Percentiles rank a stretch among this genome's conserved stretches.
Evolutionary conservation across 2,888 invertebrate genomes (phyloP).

Genomic region (Campopleginae sp.): DNA sequence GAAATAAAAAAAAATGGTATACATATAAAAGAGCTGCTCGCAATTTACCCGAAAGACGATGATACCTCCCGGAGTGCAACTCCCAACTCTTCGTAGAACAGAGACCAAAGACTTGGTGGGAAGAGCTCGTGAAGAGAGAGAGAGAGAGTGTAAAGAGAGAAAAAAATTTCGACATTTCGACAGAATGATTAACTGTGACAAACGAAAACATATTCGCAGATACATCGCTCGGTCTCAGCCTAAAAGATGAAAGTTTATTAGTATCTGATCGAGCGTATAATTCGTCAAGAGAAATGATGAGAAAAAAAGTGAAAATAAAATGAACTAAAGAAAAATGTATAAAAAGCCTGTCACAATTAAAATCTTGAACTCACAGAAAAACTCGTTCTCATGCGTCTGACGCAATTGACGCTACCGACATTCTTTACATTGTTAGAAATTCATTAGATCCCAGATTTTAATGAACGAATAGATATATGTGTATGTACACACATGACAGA

Average conservation of each 20-base stretch:
- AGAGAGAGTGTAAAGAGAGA: background rate
- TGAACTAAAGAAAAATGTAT: background rate
- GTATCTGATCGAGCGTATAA: background rate
- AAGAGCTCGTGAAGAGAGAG: background rate
- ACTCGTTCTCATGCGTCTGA: background rate
- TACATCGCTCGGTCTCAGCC: background rate
- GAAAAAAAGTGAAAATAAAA: background rate
- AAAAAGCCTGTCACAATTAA: background rate
- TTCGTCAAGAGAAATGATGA: background rate
- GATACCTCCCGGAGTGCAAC: slow-evolving; percentile 37
- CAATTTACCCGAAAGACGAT: slow-evolving; percentile 52
- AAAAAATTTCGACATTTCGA: slow-evolving; percentile 21
- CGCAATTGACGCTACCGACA: background rate
- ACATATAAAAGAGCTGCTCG: slow-evolving; percentile 40
- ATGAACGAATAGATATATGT: background rate
- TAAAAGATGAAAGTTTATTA: background rate
- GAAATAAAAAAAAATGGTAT: slow-evolving; percentile 26
- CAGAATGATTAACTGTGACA: slow-evolving; percentile 15
- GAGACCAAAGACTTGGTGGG: slow-evolving; percentile 2
- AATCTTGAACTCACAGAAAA: background rate
- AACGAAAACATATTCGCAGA: background rate
- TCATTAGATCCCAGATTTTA: background rate
- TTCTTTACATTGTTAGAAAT: background rate
- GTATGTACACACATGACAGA: background rate
- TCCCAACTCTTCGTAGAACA: slow-evolving; percentile 43